Base-by-base conservation (phyloP, 2,113 vertebrate species). In the Panthera tigris region DNA sequence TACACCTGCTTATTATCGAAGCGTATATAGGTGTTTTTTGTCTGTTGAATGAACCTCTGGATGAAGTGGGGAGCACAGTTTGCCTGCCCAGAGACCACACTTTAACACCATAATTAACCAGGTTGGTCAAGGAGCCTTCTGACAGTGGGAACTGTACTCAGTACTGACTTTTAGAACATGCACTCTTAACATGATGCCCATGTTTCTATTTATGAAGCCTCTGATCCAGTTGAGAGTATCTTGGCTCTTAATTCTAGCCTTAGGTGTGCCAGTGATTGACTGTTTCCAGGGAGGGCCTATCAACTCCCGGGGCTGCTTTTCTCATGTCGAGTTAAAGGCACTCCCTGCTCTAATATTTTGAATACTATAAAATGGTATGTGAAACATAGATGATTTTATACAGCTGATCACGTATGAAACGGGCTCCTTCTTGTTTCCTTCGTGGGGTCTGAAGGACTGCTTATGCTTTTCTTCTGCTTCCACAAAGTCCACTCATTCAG, bases 221-320 rank as follows among this genome's bases (percentile, higher is more conserved):
- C 69, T 48, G n/a, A 57, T 82, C 41, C 61, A 92, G 9, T 39
- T 68, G 21, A 93, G 50, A 82, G 31, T 68, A 57, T 83, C 57
- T 97, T 33, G 89, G 16, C n/a, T 91, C 79, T 97, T 92, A 82
- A 81, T 89, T 74, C 48, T 86, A n/a, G 3, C 31, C 27, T 18
- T 87, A 41, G 36, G 15, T 76, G 63, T 89, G 21, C 76, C 33
- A 61, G 41, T 74, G 55, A 66, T 78, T 83, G 33, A 18, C 41
- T 76, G 0, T 90, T 95, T 89, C 23, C 63, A 84, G 68, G 39
- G 10, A 45, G 90, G 33, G 71, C 31, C 65, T 14, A 57, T 83
- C n/a, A 87, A 18, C 55, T 92, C 27, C 18, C 1, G 9, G 74
- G 68, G 57, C 29, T 71, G 45, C 68, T 18, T 93, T 94, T 31